Base-by-base conservation (phyloP, 92 coral and sea anemone species). In the Meandrina meandrites region DNA sequence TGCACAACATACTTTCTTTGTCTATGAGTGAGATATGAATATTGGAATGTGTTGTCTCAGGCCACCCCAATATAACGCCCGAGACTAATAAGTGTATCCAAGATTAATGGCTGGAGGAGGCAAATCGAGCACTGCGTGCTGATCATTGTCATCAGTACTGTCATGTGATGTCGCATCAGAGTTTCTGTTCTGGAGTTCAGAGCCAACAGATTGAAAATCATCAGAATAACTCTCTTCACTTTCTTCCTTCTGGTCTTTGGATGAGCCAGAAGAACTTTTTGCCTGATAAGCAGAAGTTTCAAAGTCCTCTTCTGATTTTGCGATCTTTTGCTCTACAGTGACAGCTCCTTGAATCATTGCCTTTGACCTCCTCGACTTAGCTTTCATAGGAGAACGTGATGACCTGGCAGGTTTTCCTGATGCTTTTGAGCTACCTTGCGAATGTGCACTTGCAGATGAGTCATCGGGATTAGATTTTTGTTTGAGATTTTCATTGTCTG, bases 151-250 rank as follows among this genome's bases (percentile, higher is more conserved):
- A 31, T 84, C 83, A 28, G 31, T 51, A 32, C 81, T 82, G 45
- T 76, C 91, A 82, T 42, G 57, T 60, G 81, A 54, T 67, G 84
- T 64, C 19, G 58, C 60, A 56, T 68, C 69, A 18, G 93, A 87
- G 19, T 88, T 28, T 27, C 83, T 84, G 42, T 53, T 54, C 60
- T 83, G 84, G 45, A 45, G 81, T 36, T 88, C 83, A 31, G 91
- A 88, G 30, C 60, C 91, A 27, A 67, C 86, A 48, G 91, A 88
- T 31, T 82, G 89, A 50, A 91, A 91, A 80, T 91, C 94, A 28
- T 91, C 94, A 15, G 94, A 88, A 69, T 91, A 91, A 54, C 91
- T 91, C 42, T 69, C 91, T 37, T 64, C 54, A 85, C 75, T 62
- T 76, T 24, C 76, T 42, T 62, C 82, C 7, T 47, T 18, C 10